Base-by-base conservation (phyloP, 2,888 invertebrate species). In the Polyploca ridens region DNA sequence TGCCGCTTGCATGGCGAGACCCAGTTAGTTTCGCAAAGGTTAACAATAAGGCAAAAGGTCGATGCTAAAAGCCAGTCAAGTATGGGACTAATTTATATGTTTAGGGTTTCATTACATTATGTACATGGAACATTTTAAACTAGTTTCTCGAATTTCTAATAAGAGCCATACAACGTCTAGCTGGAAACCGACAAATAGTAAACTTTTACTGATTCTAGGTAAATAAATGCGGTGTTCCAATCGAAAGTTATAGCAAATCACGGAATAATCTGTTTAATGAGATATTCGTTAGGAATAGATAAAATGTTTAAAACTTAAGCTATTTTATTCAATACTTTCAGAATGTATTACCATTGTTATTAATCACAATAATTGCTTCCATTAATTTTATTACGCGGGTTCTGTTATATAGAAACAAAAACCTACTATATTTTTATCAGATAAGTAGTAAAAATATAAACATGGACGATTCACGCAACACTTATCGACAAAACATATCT, bases 31-130 rank as follows among this genome's bases (percentile, higher is more conserved):
- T 82, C 70, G 72, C 76, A 65, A 84, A 86, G 83, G 85, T 87
- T 84, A 81, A 82, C 76, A 82, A 80, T 79, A 69, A 69, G 74
- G 68, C 73, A 69, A 85, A 87, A 88, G 86, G 86, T 81, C 82
- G 78, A 79, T 78, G 79, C 74, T 82, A 81, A 83, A 84, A 82
- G 76, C 79, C 77, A 75, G 78, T 79, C 80, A 78, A 78, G 76
- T 79, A 73, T 76, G 74, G 72, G 66, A 74, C 69, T 81, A 79
- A 81, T 81, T 80, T 77, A 77, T 70, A 71, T 71, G 69, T 65
- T 71, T 60, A 58, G 72, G 54, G 3, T 54, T 49, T 19, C 10
- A 19, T 54, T 54, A 19, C 54, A 19, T n/a, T 46, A 14, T 46
- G 69, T 72, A 77, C 69, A 70, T 65, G 67, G 71, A 69, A 76